Evolutionary conservation across 1,140 invertebrate species (phyloP), one percentile per base, ranked within the genome.

Genomic region (Hestina assimilis): DNA sequence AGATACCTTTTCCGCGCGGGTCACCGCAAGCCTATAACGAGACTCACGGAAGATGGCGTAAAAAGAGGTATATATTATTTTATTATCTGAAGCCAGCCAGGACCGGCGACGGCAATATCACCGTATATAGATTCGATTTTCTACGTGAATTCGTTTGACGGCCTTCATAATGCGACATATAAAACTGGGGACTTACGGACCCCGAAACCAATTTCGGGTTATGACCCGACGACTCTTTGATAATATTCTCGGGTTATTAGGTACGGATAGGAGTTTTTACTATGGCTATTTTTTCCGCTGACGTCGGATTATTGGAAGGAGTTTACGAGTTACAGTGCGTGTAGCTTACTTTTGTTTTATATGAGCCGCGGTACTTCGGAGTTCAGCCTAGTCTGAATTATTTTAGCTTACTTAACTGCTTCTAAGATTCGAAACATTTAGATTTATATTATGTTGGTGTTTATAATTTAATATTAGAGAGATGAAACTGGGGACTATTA

Each of bases 91-190:
- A 83, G 62, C 65, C 77, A 83, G 74, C 76, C 79, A 79, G 75
- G 79, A 69, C 73, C 63, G 67, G 69, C 76, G 78, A 69, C 79
- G 74, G 72, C 76, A 80, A 84, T 83, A 87, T 84, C 81, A 75
- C 75, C 83, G 83, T 88, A 88, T 88, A 87, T 84, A 87, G 83
- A 88, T 88, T 88, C 85, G 85, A 88, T 88, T 88, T 88, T 88
- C 85, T 88, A 88, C 85, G 85, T 88, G 85, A 88, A 88, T 86
- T 88, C 85, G 81, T 88, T 86, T 88, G 84, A 88, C 84, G 84
- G 84, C 83, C 83, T 84, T 87, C 84, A 87, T 87, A 87, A 87
- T 86, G 83, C 84, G 72, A 87, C 84, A 88, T 88, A 88, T 88
- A 88, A 88, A 88, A 88, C 82, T 80, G 81, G 84, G 84, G 83